Base-by-base conservation (phyloP, 2,113 vertebrate species). In the Noctilio leporinus region DNA sequence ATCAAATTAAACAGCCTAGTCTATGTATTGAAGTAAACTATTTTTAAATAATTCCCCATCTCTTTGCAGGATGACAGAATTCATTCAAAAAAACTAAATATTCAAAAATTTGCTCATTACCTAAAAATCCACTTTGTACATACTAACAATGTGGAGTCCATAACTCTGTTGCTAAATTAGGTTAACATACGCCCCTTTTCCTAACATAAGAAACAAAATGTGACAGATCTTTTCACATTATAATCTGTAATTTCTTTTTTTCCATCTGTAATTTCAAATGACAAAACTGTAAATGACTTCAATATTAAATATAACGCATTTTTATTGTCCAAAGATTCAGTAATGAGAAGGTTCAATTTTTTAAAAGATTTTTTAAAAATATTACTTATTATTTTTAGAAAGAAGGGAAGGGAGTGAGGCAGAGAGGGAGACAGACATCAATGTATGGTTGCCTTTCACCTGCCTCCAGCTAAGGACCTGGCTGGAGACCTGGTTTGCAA, bases 201-300 rank as follows among this genome's bases (percentile, higher is more conserved):
- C 43, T 70, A 93, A 89, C 62, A 72, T 30, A 94, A 69, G n/a
- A 19, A 92, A 19, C 72, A 92, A 88, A 96, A 89, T 89, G 43
- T 85, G 43, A 65, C 12, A 94, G 35, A 78, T 69, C 65, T 75
- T 87, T 93, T 78, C 78, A 96, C 55, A 69, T 75, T 47, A 67
- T 19, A 70, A 55, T 35, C 22, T 85, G 65, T 35, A 93, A 95
- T 93, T 85, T 96, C 82, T n/a, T n/a, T n/a, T n/a, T n/a, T n/a
- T n/a, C 24, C 76, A 55, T 35, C 22, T 85, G 65, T 35, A 93
- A 95, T 93, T 85, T 96, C 82, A 93, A 84, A 69, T 20, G 38
- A 94, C 57, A 92, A 88, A 85, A 88, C 24, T 72, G 24, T 91
- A 62, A 94, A 95, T 81, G 20, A 92, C 70, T 89, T 95, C 83